A percentile compares a stretch with the other conserved stretches of the same genome.
phyloP scores from a whole-genome alignment of 2,113 vertebrate genomes.

The Xiphias gladius region DNA sequence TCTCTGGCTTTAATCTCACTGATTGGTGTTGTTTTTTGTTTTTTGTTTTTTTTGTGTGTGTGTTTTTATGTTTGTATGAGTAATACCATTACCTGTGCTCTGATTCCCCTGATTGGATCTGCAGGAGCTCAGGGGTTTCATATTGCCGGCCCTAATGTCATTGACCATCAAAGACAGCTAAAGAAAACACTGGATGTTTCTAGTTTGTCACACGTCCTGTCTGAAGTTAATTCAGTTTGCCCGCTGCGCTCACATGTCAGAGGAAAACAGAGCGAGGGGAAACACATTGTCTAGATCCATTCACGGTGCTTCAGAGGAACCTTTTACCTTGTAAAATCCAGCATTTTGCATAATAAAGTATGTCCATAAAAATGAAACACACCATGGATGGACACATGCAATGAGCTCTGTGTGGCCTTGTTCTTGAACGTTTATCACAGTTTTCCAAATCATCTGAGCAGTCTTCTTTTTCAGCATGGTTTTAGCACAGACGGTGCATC shows the following conservation, averaged over 20 bases:
- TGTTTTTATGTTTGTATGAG: constrained; percentile 6
- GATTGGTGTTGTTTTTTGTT: not conserved
- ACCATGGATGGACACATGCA: not conserved
- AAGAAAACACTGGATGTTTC: constrained; percentile 54
- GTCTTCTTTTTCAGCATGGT: too few species aligned
- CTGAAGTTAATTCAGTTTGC: constrained; percentile 63
- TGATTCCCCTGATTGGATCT: constrained; percentile 73
- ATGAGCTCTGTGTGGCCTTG: not conserved
- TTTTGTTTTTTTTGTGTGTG: not conserved
- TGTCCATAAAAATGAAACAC: not conserved
- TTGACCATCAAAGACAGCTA: constrained; percentile 66
- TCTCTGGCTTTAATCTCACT: not conserved
- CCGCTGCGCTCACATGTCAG: constrained; percentile 25
- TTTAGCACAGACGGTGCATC: not conserved
- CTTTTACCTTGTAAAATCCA: constrained; percentile 11
- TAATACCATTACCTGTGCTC: constrained; percentile 67
- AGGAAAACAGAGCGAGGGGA: not conserved
- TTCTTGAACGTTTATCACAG: not conserved
- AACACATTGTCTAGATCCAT: not conserved
- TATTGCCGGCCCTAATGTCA: constrained; percentile 54
- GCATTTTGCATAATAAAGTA: not conserved
- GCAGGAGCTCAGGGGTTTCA: constrained; percentile 64
- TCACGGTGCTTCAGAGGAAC: constrained; percentile 2
- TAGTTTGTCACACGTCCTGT: constrained; percentile 63
- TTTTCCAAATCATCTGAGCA: not conserved